A percentile compares a stretch with the other conserved stretches of the same genome.
Evolutionary conservation across 2,888 invertebrate species (phyloP).

Genomic region (Tipula lateralis): DNA sequence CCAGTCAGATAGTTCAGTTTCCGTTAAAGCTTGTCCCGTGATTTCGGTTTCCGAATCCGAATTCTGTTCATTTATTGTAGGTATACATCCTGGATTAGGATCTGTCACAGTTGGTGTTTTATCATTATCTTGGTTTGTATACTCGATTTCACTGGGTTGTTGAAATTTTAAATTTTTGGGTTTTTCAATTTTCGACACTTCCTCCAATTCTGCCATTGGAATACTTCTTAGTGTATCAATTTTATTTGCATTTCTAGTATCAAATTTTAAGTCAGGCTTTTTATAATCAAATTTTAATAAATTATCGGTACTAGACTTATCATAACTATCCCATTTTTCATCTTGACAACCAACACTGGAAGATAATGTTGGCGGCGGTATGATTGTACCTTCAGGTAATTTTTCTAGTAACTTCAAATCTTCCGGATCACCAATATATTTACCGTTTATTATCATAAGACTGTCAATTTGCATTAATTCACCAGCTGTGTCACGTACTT

Average conservation of each 20-base stretch:
- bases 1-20: slow-evolving; percentile 87
- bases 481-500: slow-evolving; percentile 67
- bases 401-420: slow-evolving; percentile 46
- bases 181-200: slow-evolving; percentile 41
- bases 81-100: not conserved
- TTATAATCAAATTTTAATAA: slow-evolving; percentile 40
- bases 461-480: slow-evolving; percentile 61
- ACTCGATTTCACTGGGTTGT: slow-evolving; percentile 35
- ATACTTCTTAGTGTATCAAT: slow-evolving; percentile 47
- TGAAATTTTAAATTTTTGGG: slow-evolving; percentile 42
- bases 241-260: slow-evolving; percentile 49
- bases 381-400: slow-evolving; percentile 44
- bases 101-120: slow-evolving; percentile 46
- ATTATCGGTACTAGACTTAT: slow-evolving; percentile 37
- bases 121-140: slow-evolving; percentile 42
- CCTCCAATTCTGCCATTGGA: slow-evolving; percentile 41
- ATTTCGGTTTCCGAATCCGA: slow-evolving; percentile 66
- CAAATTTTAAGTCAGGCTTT: slow-evolving; percentile 44
- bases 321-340: slow-evolving; percentile 32
- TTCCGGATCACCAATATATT: slow-evolving; percentile 49
- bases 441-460: slow-evolving; percentile 52
- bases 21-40: slow-evolving; percentile 69
- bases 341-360: not conserved
- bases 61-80: not conserved
- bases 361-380: not conserved